These are phyloP conservation scores for Phycodurus eques DNA, from an alignment of 2,113 vertebrate species.

Conservation along the genomic window DNA sequence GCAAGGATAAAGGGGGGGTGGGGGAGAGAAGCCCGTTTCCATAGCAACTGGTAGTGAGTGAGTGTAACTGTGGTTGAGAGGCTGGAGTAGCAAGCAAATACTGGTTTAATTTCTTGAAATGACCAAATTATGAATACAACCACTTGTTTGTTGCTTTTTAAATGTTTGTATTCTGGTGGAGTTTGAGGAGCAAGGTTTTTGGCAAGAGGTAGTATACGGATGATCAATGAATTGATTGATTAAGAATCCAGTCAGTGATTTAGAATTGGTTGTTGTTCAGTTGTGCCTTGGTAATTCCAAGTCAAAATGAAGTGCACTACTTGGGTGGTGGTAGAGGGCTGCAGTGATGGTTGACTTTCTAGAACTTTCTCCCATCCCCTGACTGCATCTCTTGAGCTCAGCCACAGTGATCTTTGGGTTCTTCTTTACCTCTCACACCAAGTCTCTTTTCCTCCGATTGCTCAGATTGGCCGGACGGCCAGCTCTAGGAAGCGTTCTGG, in stretches of 20 bases:
- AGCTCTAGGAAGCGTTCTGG: too few species aligned
- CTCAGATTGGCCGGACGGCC: too few species aligned
- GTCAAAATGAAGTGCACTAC: background rate
- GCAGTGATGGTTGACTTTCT: too few species aligned
- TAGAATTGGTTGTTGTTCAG: background rate
- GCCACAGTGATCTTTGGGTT: too few species aligned
- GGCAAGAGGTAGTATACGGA: background rate
- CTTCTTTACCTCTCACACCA: too few species aligned
- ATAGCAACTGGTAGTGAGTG: slow-evolving; percentile 67
- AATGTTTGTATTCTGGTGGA: background rate
- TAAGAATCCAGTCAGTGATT: background rate
- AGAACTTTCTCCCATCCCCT: too few species aligned
- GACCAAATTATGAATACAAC: slow-evolving; percentile 23
- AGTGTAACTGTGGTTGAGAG: slow-evolving; percentile 65
- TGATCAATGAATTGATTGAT: background rate
- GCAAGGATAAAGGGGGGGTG: slow-evolving; percentile 21
- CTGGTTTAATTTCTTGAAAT: slow-evolving; percentile 47
- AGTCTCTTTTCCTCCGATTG: too few species aligned
- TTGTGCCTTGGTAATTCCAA: background rate
- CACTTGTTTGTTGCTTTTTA: slow-evolving; percentile 12
- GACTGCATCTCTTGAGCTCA: too few species aligned
- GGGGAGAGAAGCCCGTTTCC: slow-evolving; percentile 60
- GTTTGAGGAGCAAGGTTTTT: background rate
- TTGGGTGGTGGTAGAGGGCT: background rate
- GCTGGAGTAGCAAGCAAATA: slow-evolving; percentile 67